Percentiles rank a stretch among this genome's conserved stretches.
Conservation (phyloP, 2,888 invertebrate genomes). For the Apoda limacodes region DNA sequence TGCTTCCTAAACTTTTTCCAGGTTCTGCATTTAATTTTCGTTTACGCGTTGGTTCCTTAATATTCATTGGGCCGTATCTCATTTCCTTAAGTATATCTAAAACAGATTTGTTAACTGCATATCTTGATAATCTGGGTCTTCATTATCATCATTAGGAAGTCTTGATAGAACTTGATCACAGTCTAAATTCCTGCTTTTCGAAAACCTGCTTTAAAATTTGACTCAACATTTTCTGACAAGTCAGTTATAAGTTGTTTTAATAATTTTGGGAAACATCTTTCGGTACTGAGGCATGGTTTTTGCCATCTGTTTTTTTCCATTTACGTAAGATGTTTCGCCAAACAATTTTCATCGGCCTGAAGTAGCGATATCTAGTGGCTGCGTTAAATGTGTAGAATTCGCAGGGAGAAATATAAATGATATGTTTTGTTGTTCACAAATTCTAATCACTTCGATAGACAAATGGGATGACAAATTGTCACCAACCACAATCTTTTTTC, state of each 20-base stretch:
- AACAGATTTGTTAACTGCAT: too few relatives aligned
- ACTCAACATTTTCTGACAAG: too few relatives aligned
- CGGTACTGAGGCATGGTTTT: conserved; percentile 2
- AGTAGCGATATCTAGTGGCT: conserved; percentile 34
- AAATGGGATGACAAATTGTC: conserved; percentile 35
- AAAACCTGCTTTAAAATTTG: too few relatives aligned
- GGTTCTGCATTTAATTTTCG: too few relatives aligned
- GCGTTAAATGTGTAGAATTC: conserved; percentile 29
- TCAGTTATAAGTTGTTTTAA: conserved; percentile 4
- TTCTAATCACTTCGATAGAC: conserved; percentile 22
- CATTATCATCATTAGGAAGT: too few relatives aligned
- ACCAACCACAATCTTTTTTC: conserved; percentile 30
- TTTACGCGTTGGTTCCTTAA: too few relatives aligned
- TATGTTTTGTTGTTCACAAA: conserved; percentile 31
- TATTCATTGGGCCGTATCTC: too few relatives aligned
- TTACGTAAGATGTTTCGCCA: conserved; percentile 23
- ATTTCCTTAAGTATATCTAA: too few relatives aligned
- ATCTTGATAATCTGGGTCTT: too few relatives aligned
- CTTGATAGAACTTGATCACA: too few relatives aligned
- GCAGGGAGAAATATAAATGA: conserved; percentile 31
- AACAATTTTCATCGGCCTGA: conserved; percentile 25
- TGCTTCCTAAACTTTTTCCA: conserved; percentile 1
- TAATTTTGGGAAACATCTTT: conserved; percentile 7
- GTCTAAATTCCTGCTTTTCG: too few relatives aligned
- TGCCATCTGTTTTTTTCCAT: conserved; percentile 20